phyloP scores from a whole-genome alignment of 1,140 invertebrate genomes.

The Drosophila littoralis region DNA sequence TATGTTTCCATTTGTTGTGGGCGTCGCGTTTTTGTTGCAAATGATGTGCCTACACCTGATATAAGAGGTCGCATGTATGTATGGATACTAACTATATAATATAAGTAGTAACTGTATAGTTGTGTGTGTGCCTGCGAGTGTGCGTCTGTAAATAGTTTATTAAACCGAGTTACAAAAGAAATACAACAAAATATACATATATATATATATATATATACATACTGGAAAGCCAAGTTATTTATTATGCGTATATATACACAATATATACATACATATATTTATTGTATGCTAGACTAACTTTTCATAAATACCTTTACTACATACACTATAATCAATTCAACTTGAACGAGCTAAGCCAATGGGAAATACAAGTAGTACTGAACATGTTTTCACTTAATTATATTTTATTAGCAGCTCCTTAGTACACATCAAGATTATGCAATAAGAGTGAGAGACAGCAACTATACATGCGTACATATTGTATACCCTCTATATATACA shows the following conservation, averaged over 20 bases:
- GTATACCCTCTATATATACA: constrained; percentile 8
- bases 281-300: constrained; percentile 58
- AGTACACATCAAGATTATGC: constrained; percentile 33
- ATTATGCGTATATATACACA: constrained; percentile 36
- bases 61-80: constrained; percentile 44
- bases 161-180: constrained; percentile 64
- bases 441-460: constrained; percentile 48
- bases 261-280: constrained; percentile 44
- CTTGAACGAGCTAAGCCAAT: constrained; percentile 51
- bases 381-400: constrained; percentile 35
- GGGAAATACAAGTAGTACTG: constrained; percentile 56
- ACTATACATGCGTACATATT: constrained; percentile 23
- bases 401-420: constrained; percentile 46
- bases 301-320: constrained; percentile 57
- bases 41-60: constrained; percentile 69
- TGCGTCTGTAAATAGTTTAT: constrained; percentile 60
- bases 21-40: constrained; percentile 67
- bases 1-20: constrained; percentile 72
- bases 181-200: constrained; percentile 26
- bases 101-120: constrained; percentile 30
- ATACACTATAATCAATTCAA: constrained; percentile 57
- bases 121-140: constrained; percentile 13
- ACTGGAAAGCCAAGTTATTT: constrained; percentile 47
- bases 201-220: constrained; percentile 30
- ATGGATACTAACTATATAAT: constrained; percentile 40